Evolutionary conservation across 2,797 vertebrate species (phyloP).

Genomic region (Esox lucius): DNA sequence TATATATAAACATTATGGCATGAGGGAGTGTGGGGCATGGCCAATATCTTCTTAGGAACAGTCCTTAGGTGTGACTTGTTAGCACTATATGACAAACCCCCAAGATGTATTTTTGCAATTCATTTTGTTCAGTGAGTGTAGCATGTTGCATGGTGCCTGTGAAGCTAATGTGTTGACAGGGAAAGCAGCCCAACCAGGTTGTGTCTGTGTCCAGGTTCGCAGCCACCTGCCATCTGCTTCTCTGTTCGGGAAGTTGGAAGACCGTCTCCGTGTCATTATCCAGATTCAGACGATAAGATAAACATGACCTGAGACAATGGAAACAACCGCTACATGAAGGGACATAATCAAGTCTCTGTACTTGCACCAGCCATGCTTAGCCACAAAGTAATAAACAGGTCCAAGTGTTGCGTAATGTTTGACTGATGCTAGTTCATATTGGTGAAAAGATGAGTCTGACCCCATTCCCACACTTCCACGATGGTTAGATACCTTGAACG

Average conservation of each 20-base stretch:
- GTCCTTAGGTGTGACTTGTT: no score
- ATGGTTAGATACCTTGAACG: background rate
- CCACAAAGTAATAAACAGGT: background rate
- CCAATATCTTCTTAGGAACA: no score
- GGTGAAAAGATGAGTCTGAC: constrained; percentile 10
- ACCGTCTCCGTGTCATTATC: constrained; percentile 26
- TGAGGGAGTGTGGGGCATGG: no score
- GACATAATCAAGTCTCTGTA: background rate
- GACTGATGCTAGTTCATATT: constrained; percentile 3
- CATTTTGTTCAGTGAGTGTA: constrained; percentile 21
- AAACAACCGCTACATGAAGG: background rate
- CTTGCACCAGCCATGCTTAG: background rate
- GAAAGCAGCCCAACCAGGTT: constrained; percentile 6
- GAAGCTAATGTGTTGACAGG: constrained; percentile 42
- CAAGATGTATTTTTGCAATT: no score
- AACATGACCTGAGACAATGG: constrained; percentile 1
- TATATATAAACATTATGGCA: no score
- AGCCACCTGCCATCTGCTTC: constrained; percentile 57
- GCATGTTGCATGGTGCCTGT: constrained; percentile 18
- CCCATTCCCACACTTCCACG: constrained; percentile 20
- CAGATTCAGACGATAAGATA: constrained; percentile 20
- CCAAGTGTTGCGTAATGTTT: background rate
- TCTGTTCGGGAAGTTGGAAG: constrained; percentile 34
- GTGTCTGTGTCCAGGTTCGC: constrained; percentile 30
- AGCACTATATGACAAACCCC: no score